Evolutionary conservation across 1,140 invertebrate genomes (phyloP).

Genomic region (Spodoptera frugiperda): DNA sequence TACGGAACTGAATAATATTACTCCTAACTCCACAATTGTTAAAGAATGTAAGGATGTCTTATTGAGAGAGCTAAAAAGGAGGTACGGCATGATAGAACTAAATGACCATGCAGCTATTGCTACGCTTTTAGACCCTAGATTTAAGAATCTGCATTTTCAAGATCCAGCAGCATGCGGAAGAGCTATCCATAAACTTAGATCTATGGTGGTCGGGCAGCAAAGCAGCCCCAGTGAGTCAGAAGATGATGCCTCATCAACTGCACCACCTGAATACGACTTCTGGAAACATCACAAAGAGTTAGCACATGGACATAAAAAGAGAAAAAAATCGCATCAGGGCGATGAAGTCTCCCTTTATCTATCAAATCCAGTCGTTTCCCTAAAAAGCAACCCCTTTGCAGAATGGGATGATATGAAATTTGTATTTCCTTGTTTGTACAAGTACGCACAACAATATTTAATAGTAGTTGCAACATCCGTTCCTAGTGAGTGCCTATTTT

Average conservation of each 20-base stretch:
- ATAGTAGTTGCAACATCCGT: too few species aligned
- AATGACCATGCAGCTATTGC: conserved; percentile 54
- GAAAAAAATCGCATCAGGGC: conserved; percentile 56
- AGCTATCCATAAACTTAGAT: conserved; percentile 58
- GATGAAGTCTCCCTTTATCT: conserved; percentile 58
- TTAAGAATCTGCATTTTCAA: conserved; percentile 58
- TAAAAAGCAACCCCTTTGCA: conserved; percentile 53
- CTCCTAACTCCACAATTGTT: conserved; percentile 51
- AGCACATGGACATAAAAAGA: too few species aligned
- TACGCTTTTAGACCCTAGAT: conserved; percentile 52
- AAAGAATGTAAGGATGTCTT: conserved; percentile 55
- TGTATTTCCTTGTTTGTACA: conserved; percentile 50
- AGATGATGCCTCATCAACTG: conserved; percentile 57
- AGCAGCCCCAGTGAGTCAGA: conserved; percentile 59
- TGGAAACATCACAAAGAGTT: conserved; percentile 57
- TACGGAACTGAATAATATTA: conserved; percentile 55
- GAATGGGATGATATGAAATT: conserved; percentile 58
- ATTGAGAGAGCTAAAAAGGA: conserved; percentile 56
- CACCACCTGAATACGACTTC: conserved; percentile 58
- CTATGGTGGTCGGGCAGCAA: conserved; percentile 54
- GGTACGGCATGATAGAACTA: conserved; percentile 53
- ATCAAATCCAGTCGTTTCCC: conserved; percentile 57
- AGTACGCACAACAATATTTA: too few species aligned
- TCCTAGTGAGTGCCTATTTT: conserved; percentile 43
- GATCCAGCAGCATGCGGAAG: conserved; percentile 55